Conservation (phyloP, 2,797 vertebrate genomes). For the Aplochiton taeniatus region DNA sequence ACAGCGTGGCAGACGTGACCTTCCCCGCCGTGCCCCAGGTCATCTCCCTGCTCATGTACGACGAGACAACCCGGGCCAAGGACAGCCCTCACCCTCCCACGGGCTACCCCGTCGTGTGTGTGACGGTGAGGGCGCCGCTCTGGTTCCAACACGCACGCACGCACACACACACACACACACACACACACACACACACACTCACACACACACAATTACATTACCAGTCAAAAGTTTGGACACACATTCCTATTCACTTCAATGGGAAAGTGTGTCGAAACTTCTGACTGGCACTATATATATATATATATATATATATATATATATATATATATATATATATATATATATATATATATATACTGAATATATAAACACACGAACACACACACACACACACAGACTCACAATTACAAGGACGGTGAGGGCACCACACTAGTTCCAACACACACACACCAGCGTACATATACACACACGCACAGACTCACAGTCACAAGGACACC, state of each 20-base stretch:
- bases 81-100: conserved; percentile 76
- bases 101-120: conserved; percentile 84
- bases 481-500: conserved; percentile 39
- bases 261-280: no score
- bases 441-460: neutral
- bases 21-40: conserved; percentile 86
- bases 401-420: no score
- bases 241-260: no score
- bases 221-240: no score
- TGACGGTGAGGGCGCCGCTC: conserved; percentile 70
- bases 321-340: no score
- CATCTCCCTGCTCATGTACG: conserved; percentile 82
- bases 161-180: neutral
- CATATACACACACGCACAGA: neutral
- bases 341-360: no score
- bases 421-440: conserved; percentile 23
- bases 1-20: conserved; percentile 85
- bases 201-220: no score
- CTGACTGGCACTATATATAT: no score
- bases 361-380: no score
- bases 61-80: conserved; percentile 76
- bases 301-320: no score
- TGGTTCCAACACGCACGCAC: neutral
- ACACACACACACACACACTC: neutral
- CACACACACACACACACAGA: no score